Percentiles rank a stretch among this genome's conserved stretches.
Evolutionary conservation across 37 sponge, comb jelly and placozoan species (phyloP).

Genomic region (Beroe forskalii): DNA sequence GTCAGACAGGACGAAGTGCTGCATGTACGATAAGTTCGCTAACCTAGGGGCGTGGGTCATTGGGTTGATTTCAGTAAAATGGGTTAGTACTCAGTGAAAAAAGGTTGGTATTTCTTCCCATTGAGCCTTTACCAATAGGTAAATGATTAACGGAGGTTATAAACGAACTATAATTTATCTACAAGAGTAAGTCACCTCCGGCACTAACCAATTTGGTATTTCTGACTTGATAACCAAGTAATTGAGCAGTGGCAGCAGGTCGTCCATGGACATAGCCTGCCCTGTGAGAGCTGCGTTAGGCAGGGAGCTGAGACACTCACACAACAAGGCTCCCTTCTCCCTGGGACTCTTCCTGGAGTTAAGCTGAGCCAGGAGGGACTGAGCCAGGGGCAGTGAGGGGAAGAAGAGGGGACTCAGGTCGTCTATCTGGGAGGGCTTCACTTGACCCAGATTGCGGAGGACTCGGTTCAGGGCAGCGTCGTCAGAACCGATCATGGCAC

Average conservation of each 20-base stretch:
- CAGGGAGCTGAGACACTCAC: constrained; percentile 23
- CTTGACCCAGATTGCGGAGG: constrained; percentile 72
- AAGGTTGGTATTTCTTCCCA: too few relatives aligned
- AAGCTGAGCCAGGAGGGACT: not conserved
- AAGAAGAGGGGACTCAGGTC: constrained; percentile 34
- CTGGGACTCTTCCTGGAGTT: not conserved
- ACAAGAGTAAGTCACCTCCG: too few relatives aligned
- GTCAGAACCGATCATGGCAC: constrained; percentile 57
- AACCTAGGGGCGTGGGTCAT: constrained; percentile 65
- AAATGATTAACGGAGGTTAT: too few relatives aligned
- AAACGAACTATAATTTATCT: too few relatives aligned
- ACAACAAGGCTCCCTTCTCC: constrained; percentile 1
- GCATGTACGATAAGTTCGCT: constrained; percentile 83
- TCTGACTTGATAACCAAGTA: constrained; percentile 83
- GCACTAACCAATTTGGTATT: constrained; percentile 94
- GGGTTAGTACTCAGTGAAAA: too few relatives aligned
- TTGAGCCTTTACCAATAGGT: too few relatives aligned
- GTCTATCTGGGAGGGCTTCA: constrained; percentile 17
- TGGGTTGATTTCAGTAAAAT: too few relatives aligned
- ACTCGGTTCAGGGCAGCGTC: constrained; percentile 84
- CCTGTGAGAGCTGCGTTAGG: constrained; percentile 17
- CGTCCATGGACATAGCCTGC: constrained; percentile 85
- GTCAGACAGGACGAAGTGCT: constrained; percentile 79
- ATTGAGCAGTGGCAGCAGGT: constrained; percentile 89
- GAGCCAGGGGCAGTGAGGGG: constrained; percentile 35